Conservation (phyloP, 2,888 invertebrate genomes). For the Griposia aprilina region DNA sequence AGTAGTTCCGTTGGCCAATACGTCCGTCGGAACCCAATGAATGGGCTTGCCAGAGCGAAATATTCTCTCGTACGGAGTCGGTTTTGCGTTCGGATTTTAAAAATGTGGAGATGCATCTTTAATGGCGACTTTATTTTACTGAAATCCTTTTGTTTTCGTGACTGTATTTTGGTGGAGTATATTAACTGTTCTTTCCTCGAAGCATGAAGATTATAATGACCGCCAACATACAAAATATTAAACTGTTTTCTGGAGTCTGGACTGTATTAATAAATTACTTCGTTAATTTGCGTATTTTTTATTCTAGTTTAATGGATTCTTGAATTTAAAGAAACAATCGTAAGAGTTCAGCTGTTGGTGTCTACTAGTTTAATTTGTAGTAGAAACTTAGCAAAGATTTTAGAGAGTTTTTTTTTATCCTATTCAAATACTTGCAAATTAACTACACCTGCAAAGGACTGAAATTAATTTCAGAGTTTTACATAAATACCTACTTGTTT, state of each 20-base stretch:
- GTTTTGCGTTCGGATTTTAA: constrained; percentile 56
- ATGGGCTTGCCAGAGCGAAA: constrained; percentile 62
- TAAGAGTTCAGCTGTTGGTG: not conserved
- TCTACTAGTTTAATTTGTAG: not conserved
- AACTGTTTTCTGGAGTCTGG: not conserved
- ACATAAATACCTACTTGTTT: not conserved
- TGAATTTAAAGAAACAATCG: not conserved
- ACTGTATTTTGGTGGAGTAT: not conserved
- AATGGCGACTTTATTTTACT: not conserved
- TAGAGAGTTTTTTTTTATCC: not conserved
- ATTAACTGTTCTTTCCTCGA: not conserved
- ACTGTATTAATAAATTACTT: not conserved
- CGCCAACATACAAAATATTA: not conserved
- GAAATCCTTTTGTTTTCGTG: not conserved
- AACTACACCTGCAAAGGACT: not conserved
- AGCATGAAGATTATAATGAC: not conserved
- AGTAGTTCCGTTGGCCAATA: constrained; percentile 61
- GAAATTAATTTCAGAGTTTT: not conserved
- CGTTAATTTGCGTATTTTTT: not conserved
- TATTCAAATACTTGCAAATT: not conserved
- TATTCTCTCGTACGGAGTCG: constrained; percentile 49
- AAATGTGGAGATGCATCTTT: constrained; percentile 43
- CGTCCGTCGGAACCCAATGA: constrained; percentile 63
- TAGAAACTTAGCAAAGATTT: not conserved
- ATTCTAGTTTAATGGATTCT: not conserved